Base-by-base conservation (phyloP, 1,140 invertebrate genomes). In the Calliopsis andreniformis region DNA sequence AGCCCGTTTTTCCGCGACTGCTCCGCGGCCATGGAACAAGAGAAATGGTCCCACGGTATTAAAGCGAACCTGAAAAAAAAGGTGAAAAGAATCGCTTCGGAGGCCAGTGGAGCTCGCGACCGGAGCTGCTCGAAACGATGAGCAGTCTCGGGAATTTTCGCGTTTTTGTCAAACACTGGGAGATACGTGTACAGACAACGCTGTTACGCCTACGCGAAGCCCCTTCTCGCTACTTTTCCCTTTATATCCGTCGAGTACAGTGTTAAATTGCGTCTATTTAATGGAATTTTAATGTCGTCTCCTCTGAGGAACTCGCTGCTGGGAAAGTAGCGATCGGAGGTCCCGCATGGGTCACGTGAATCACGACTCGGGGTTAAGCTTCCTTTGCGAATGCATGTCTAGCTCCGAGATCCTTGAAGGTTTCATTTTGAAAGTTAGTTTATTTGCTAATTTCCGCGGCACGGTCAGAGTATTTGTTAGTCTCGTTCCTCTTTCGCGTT, bases 201-300 rank as follows among this genome's bases (percentile, higher is more conserved):
- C 10, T 39, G 35, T 5, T 39, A 39, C 35, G 35, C 35, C 10
- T 39, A 39, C 35, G 35, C 35, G 10, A 39, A 10, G 35, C 35
- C 10, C 35, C 35, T 39, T 39, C 35, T 39, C 35, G 3, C 35
- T 39, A 10, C 35, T 10, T 39, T 39, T 75, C 61, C 28, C 53
- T 73, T 80, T 77, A 55, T 56, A 43, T 45, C 43, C 14, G 35
- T 8, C 43, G 63, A 10, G 45, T 39, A 42, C 49, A 82, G 51
- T 55, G 80, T 71, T 80, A 80, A 83, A 79, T 80, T n/a, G 71
- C 81, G 68, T 83, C 53, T 70, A 78, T 80, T 84, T 84, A 71
- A 84, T 84, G 64, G 66, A 83, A 83, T 83, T 83, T 80, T 80
- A 84, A 84, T 78, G 81, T 78, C 61, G 45, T 47, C 61, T 51